Evolutionary conservation across 2,113 vertebrate genomes (phyloP).

Genomic region (Deroptyus accipitrinus): DNA sequence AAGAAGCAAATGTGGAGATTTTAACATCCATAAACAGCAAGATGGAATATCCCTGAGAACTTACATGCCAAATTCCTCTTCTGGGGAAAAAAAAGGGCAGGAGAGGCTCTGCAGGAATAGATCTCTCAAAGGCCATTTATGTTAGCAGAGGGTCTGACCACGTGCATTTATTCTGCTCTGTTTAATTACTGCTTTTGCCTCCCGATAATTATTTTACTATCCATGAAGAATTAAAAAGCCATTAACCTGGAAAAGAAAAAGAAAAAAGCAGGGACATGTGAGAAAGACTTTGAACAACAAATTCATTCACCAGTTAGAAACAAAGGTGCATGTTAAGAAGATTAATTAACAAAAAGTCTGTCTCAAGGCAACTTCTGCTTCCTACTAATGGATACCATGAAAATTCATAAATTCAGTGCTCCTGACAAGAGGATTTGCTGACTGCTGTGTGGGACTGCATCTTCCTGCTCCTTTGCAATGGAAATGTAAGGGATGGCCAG

Average conservation of each 20-base stretch:
- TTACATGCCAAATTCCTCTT: not conserved
- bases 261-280: not conserved
- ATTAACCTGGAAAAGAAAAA: conserved; percentile 26
- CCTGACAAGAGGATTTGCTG: not conserved
- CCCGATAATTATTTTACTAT: conserved; percentile 7
- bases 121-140: not conserved
- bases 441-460: not conserved
- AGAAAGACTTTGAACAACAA: conserved; percentile 30
- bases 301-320: conserved; percentile 34
- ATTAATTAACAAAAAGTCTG: conserved; percentile 38
- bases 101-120: not conserved
- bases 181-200: not conserved
- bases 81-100: not conserved
- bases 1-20: not conserved
- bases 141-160: not conserved
- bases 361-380: conserved; percentile 45
- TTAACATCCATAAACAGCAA: not conserved
- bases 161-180: not conserved
- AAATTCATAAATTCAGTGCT: conserved; percentile 38
- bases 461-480: not conserved
- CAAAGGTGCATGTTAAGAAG: not conserved
- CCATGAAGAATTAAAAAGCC: conserved; percentile 7
- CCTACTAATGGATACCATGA: conserved; percentile 28
- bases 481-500: not conserved
- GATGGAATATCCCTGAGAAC: not conserved